Percentiles rank a stretch among this genome's conserved stretches.
Evolutionary conservation across 2,113 vertebrate genomes (phyloP).

Genomic region (Callopanchax toddi): DNA sequence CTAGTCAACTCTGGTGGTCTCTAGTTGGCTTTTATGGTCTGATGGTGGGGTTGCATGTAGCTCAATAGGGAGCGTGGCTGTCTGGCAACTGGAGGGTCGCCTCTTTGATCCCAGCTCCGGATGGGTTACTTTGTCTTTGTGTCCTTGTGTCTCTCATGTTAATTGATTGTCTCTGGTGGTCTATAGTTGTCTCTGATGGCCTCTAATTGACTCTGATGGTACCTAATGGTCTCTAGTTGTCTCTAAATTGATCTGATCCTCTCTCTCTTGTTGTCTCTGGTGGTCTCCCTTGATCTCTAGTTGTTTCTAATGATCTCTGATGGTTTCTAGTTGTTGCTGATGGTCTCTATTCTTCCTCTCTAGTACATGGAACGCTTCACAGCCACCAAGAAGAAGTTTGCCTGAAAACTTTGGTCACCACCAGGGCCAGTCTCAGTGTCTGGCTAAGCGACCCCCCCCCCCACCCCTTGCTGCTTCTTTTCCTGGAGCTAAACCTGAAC

Average conservation of each 20-base stretch:
- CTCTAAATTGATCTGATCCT: no score
- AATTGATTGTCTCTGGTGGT: no score
- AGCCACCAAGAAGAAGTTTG: conserved; percentile 97
- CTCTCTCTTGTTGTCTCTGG: background rate
- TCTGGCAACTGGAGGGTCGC: no score
- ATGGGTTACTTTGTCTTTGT: no score
- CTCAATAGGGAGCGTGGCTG: no score
- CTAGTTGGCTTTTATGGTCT: no score
- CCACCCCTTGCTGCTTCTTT: conserved; percentile 14
- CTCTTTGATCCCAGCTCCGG: no score
- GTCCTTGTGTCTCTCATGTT: no score
- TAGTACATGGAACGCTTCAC: conserved; percentile 99
- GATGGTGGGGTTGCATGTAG: no score
- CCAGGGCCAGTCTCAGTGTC: conserved; percentile 5
- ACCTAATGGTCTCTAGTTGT: background rate
- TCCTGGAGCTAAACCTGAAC: conserved; percentile 10
- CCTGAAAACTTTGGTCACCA: conserved; percentile 72
- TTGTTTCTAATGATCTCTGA: background rate
- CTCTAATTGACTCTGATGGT: background rate
- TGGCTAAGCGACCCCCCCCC: background rate
- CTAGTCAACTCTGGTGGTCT: no score
- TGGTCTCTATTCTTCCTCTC: background rate
- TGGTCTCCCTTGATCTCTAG: background rate
- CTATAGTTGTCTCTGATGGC: background rate
- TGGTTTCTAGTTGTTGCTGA: no score